A percentile compares a stretch with the other conserved stretches of the same genome.
These are phyloP conservation scores for Drosophila heteroneura DNA, from an alignment of 2,888 invertebrate genomes.

Conservation along the genomic window DNA sequence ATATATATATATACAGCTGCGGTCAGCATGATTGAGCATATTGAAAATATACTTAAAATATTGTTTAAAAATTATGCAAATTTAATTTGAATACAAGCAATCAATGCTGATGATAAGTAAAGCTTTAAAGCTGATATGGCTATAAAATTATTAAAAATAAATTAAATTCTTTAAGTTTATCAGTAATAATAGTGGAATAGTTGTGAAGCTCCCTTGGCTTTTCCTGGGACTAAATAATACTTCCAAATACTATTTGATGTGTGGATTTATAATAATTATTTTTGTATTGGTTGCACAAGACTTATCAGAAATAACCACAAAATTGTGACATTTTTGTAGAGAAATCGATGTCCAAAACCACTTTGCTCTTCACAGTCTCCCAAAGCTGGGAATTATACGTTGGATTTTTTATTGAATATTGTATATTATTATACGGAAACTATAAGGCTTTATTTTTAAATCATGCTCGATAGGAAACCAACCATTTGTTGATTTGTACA, in stretches of 20 bases:
- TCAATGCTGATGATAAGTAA: not conserved
- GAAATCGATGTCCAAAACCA: not conserved
- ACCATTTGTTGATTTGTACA: not conserved
- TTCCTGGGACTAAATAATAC: not conserved
- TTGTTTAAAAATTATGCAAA: not conserved
- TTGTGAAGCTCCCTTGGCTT: no score
- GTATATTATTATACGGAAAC: not conserved
- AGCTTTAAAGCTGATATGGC: not conserved
- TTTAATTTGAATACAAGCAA: not conserved
- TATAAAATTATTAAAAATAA: not conserved
- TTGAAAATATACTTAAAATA: not conserved
- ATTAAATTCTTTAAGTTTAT: not conserved
- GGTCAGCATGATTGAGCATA: not conserved
- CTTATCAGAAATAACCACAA: not conserved
- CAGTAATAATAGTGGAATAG: not conserved
- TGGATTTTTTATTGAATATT: not conserved
- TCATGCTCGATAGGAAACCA: not conserved
- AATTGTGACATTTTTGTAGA: not conserved
- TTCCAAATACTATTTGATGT: no score
- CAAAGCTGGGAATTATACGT: not conserved
- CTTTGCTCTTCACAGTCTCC: not conserved
- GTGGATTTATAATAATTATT: not conserved
- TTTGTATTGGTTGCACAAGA: not conserved
- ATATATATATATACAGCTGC: constrained; percentile 3
- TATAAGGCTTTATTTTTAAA: not conserved